Evolutionary conservation across 2,888 invertebrate genomes (phyloP), one percentile per base, ranked within the genome.

Genomic region (Epinotia nisella): DNA sequence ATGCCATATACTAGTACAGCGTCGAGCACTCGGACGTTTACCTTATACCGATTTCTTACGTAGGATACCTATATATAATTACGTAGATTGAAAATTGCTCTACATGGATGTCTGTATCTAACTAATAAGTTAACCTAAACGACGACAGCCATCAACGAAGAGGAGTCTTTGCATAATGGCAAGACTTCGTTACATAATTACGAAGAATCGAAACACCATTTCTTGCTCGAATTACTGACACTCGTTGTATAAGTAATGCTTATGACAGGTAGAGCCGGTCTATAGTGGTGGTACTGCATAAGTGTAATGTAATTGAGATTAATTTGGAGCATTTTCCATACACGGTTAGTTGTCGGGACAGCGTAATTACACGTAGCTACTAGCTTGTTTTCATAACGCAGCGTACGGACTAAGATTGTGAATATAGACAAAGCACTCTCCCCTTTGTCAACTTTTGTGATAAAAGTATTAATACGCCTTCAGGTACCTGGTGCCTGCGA

Each of bases 121-220:
- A n/a, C n/a, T 7, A 49, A 49, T 49, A 49, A n/a, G 5, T n/a
- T 49, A 45, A 15, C 45, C 15, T 15, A 45, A 15, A 45, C 13
- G 45, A 1, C 45, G 45, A 15, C 41, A 45, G 41, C 13, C 13
- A 45, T 15, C 9, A 39, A 29, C 21, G 51, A 41, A 35, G 55
- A 7, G 55, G 7, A 29, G 39, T 55, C 19, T 10, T 53, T 66
- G 11, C 41, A 53, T 55, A 21, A 55, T 24, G 21, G 39, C 41
- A 39, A 35, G 15, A 15, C 21, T 65, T 19, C 19, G 13, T 51
- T 53, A 55, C 53, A 64, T 58, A 65, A 19, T 69, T 51, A 39
- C 53, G 60, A 62, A 70, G 70, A 70, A 70, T 55, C 45, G 70
- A 64, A 62, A 70, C 70, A 55, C 62, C 41, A 17, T 55, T 21